Conservation (phyloP, 2,113 vertebrate genomes). For the Oreochromis spilurus region DNA sequence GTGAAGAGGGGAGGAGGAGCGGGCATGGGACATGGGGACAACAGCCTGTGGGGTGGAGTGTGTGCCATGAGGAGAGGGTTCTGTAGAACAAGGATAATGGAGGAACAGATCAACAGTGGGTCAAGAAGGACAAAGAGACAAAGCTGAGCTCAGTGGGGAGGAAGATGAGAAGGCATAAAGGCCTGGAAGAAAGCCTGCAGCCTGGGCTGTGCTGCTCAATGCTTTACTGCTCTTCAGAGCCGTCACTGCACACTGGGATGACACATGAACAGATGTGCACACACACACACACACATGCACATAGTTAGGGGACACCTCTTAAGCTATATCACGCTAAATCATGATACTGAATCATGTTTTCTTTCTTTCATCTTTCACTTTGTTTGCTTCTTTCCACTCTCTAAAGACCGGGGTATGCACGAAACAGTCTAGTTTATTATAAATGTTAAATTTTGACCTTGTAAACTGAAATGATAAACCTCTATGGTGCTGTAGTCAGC, state of each 20-base stretch:
- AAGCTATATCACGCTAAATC: not conserved
- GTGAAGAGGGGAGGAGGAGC: not conserved
- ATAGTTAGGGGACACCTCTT: not conserved
- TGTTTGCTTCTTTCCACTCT: not conserved
- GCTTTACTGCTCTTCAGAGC: not conserved
- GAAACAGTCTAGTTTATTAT: not conserved
- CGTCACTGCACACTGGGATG: not conserved
- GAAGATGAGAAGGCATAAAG: slow-evolving; percentile 18
- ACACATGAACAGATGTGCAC: not conserved
- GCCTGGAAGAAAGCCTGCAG: slow-evolving; percentile 9
- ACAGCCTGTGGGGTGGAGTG: slow-evolving; percentile 8
- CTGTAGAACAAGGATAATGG: slow-evolving; percentile 8
- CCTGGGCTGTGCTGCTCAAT: not conserved
- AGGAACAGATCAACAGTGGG: slow-evolving; percentile 33
- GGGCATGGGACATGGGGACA: not conserved
- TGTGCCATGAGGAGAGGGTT: not conserved
- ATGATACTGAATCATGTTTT: not conserved
- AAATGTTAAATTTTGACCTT: not conserved
- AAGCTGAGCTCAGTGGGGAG: slow-evolving; percentile 6
- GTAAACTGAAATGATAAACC: not conserved
- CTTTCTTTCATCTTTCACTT: not conserved
- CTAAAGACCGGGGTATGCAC: not conserved
- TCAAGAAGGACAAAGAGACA: slow-evolving; percentile 40
- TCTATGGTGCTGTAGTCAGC: not conserved
- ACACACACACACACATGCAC: not conserved